phyloP scores from a whole-genome alignment of 2,797 vertebrate species.

The Mus spretus region DNA sequence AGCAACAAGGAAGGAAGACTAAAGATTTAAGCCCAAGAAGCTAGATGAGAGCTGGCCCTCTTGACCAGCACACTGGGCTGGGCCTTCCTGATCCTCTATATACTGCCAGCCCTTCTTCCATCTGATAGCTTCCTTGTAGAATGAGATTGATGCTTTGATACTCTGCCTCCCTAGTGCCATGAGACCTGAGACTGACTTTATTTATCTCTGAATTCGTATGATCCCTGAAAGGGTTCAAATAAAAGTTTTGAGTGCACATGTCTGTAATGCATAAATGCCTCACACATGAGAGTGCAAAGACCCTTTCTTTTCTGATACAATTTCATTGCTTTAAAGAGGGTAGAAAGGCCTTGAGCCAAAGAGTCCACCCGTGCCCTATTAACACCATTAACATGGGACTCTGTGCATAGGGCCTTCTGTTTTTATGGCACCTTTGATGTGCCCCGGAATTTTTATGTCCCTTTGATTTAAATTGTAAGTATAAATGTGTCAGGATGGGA shows the following conservation, averaged over 20 bases:
- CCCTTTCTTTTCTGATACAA: neutral
- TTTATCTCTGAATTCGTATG: conserved; percentile 5
- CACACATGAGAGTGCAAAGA: neutral
- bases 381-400: neutral
- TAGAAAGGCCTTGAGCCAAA: conserved; percentile 53
- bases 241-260: conserved; percentile 17
- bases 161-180: rapidly evolving
- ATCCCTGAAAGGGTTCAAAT: conserved; percentile 11
- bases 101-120: neutral
- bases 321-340: neutral
- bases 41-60: neutral
- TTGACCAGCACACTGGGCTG: neutral
- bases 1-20: neutral
- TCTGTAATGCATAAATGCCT: neutral
- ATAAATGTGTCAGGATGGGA: conserved; percentile 8
- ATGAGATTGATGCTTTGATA: neutral
- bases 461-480: conserved; percentile 38
- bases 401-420: neutral
- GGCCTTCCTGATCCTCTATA: rapidly evolving
- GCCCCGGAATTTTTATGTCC: conserved; percentile 50
- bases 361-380: conserved; percentile 61
- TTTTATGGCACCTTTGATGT: conserved; percentile 59
- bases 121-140: neutral
- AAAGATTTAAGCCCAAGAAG: neutral
- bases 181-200: neutral